A percentile compares a stretch with the other conserved stretches of the same genome.
phyloP scores from a whole-genome alignment of 2,113 vertebrate species.

The Notothenia rossii region DNA sequence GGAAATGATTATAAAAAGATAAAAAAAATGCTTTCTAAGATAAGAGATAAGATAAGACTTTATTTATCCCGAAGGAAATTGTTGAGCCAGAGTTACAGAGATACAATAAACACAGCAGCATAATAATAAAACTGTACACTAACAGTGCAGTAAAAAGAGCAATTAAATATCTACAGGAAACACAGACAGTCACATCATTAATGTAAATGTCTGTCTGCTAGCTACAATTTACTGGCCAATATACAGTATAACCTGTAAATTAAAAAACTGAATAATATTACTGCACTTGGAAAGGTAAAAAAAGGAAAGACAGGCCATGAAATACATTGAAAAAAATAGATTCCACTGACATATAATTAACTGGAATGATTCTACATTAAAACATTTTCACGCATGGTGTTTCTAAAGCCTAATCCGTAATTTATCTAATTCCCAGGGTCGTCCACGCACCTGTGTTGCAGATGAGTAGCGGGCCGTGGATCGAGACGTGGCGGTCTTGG shows the following conservation, averaged over 20 bases:
- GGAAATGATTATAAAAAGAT: neutral
- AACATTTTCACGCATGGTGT: neutral
- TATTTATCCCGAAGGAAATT: too few relatives aligned
- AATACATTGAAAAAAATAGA: neutral
- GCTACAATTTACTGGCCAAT: neutral
- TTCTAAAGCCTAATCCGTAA: neutral
- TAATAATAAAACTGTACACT: too few relatives aligned
- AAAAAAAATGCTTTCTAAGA: too few relatives aligned
- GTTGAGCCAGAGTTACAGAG: too few relatives aligned
- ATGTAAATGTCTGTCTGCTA: neutral
- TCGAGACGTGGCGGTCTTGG: conserved; percentile 92
- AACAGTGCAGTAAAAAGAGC: too few relatives aligned
- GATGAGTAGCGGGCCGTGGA: conserved; percentile 97
- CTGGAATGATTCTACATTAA: neutral
- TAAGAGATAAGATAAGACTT: too few relatives aligned
- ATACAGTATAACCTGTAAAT: neutral
- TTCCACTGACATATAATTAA: neutral
- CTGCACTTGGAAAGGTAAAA: neutral
- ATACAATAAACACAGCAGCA: too few relatives aligned
- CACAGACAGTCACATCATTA: too few relatives aligned
- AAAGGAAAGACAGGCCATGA: neutral
- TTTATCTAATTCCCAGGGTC: neutral
- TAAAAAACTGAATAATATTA: neutral
- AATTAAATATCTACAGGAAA: too few relatives aligned
- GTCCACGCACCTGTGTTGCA: conserved; percentile 91